Evolutionary conservation across 2,888 invertebrate genomes (phyloP).

Genomic region (Microplitis manilae): DNA sequence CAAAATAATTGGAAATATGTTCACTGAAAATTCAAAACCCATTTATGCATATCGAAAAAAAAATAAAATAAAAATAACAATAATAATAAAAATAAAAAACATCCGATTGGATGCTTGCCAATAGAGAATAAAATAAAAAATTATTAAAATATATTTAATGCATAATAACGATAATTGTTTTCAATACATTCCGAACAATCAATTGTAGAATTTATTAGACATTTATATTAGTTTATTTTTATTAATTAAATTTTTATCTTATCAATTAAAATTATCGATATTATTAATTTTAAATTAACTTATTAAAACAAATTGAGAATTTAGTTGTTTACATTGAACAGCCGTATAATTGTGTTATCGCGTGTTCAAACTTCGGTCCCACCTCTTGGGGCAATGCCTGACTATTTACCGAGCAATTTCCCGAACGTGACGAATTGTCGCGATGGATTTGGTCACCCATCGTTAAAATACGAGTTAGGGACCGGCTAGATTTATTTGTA

Average conservation of each 20-base stretch:
- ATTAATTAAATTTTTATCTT: too few species aligned
- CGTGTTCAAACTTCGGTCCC: constrained; percentile 39
- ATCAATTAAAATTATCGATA: too few species aligned
- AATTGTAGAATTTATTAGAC: too few species aligned
- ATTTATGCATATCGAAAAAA: not conserved
- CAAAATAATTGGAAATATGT: not conserved
- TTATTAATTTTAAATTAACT: constrained; percentile 10
- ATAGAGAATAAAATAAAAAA: not conserved
- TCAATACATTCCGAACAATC: too few species aligned
- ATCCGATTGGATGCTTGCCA: not conserved
- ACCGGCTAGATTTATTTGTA: not conserved
- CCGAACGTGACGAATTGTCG: constrained; percentile 49
- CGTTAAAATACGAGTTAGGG: constrained; percentile 9
- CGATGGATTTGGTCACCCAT: constrained; percentile 19
- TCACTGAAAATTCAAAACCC: not conserved
- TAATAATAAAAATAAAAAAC: not conserved
- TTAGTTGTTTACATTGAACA: constrained; percentile 26
- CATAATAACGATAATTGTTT: too few species aligned
- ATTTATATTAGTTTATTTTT: too few species aligned
- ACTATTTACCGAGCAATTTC: constrained; percentile 50
- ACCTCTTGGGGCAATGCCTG: constrained; percentile 24
- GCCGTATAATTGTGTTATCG: constrained; percentile 48
- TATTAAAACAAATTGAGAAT: constrained; percentile 12
- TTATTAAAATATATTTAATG: not conserved
- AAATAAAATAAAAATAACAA: too few species aligned